Base-by-base conservation (phyloP, 2,113 vertebrate species). In the Noctilio leporinus region DNA sequence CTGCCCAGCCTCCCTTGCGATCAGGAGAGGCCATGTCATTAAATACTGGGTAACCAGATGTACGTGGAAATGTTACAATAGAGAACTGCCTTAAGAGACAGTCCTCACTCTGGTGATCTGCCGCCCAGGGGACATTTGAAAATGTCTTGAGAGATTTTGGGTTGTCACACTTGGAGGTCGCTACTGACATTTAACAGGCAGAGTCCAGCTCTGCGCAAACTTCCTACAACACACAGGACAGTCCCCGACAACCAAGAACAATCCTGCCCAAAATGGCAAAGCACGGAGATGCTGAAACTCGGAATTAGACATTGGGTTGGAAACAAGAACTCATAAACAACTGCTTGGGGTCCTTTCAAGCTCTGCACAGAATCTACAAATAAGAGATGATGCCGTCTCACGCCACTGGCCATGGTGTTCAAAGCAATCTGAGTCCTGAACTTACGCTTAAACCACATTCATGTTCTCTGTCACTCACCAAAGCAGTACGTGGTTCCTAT, bases 291-390 rank as follows among this genome's bases (percentile, higher is more conserved):
- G 43, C 19, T 26, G 10, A 91, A 73, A 95, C 86, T 91, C 45
- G 20, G 10, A 53, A 64, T 89, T 14, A 70, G 65, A 85, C 47
- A 38, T 2, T 89, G 35, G 49, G 73, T 53, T 83, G 57, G 69
- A 92, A 78, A 72, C n/a, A 77, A 91, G 57, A 69, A 87, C 45
- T 91, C 47, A 55, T 87, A 86, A 86, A 85, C 49, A 85, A 93
- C 70, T n/a, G 24, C 64, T 92, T 84, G 77, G 84, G 65, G 40
- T 72, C 75, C 84, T 95, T 80, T 77, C 76, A 78, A 93, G 65
- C 38, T 87, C 73, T 86, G 43, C 35, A 83, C 77, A 94, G 65
- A 77, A 84, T 55, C 89, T 89, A 35, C 35, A 69, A 70, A 78
- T 75, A 73, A 82, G 80, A 90, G 28, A 76, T 77, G 90, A 28